Evolutionary conservation across 2,888 invertebrate species (phyloP), one percentile per base, ranked within the genome.

Genomic region (Drosophila fungiperda): DNA sequence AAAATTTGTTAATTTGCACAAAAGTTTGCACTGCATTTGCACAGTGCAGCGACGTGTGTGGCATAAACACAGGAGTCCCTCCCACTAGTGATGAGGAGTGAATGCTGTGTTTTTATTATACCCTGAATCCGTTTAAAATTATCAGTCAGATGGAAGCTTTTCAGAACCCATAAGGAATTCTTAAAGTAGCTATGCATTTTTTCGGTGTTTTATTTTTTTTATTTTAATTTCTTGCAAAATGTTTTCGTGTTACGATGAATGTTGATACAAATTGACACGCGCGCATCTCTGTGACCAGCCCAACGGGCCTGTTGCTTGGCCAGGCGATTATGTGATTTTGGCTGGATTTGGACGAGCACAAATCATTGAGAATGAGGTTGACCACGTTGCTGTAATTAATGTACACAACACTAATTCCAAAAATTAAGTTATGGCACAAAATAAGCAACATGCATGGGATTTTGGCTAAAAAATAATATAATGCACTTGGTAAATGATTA

Each of bases 1-100:
- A 71, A 85, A 90, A 89, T 86, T 86, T 89, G 86, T 88, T 89
- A 87, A 89, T 89, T 89, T 87, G 85, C 75, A 68, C 73, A 89
- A 86, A 86, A 86, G 88, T 80, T 90, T 84, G 87, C 75, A 80
- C 62, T 72, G 83, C 78, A 86, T 83, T 89, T 80, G 87, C 59
- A 68, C 68, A 53, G 65, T 54, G 54, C 54, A 26, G 71, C 86
- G 73, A 87, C 90, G 85, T 85, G 85, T 71, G 82, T 65, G 74
- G 88, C 90, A 86, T 87, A 82, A 81, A 65, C 69, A 76, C 42
- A 26, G 32, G 38, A 58, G 33, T 36, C 58, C 11, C 45, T 29
- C 49, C 36, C 4, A 17, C 35, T 66, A 15, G 55, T 20, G 54
- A 35, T 49, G 68, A 2, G 45, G 55, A 1, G 45, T 2, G 4